Percentiles rank a stretch among this genome's conserved stretches.
Evolutionary conservation across 1,140 invertebrate genomes (phyloP).

Genomic region (Polypedilum vanderplanki): DNA sequence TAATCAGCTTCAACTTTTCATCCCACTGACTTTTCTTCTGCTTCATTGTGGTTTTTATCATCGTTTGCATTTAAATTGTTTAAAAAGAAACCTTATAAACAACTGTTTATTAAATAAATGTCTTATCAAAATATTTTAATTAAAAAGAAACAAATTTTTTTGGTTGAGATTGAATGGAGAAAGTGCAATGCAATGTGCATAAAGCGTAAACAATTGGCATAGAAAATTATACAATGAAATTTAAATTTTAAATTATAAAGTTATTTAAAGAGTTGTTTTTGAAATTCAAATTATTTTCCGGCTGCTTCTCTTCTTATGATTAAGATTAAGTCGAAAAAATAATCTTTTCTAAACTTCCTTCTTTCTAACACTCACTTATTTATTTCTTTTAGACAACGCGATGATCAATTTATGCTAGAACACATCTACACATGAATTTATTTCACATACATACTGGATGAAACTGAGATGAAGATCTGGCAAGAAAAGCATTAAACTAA

Average conservation of each 20-base stretch:
- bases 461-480: not conserved
- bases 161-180: not conserved
- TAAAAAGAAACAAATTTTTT: not conserved
- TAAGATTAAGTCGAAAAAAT: too few species aligned
- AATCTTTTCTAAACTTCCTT: conserved; percentile 10
- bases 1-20: too few species aligned
- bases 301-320: not conserved
- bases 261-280: not conserved
- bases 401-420: conserved; percentile 11
- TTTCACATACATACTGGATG: not conserved
- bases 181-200: not conserved
- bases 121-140: not conserved
- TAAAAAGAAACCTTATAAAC: too few species aligned
- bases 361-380: not conserved
- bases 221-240: not conserved
- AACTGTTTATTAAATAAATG: too few species aligned
- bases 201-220: conserved; percentile 12
- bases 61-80: too few species aligned
- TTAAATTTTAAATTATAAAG: not conserved
- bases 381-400: not conserved
- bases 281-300: conserved; percentile 3
- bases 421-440: not conserved
- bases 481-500: not conserved
- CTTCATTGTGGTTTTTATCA: too few species aligned
- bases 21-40: too few species aligned